Evolutionary conservation across 2,113 vertebrate species (phyloP), one percentile per base, ranked within the genome.

Genomic region (Callopanchax toddi): DNA sequence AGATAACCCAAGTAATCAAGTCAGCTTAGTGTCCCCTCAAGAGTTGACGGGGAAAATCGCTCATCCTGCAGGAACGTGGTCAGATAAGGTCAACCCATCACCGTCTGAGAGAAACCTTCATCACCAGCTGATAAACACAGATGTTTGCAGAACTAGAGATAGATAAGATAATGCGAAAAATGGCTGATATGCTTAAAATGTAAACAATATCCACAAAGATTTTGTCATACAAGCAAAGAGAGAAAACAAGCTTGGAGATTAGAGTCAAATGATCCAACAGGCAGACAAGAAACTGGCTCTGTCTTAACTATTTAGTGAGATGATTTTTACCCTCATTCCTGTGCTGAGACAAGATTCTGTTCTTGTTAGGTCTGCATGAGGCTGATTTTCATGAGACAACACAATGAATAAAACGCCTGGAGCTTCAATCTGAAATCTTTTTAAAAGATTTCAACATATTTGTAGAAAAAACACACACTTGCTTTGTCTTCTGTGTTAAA

Each of bases 151-250:
- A 29, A 67, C 75, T 80, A 73, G 52, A 59, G 8, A 44, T 37
- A 22, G 78, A 79, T 55, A 37, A 25, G 45, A 57, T 59, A 63
- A 74, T 62, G 43, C 42, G 0, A 51, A 29, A 67, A 69, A 77
- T 43, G 29, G 4, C 40, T 46, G 51, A 22, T 60, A 58, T 34
- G 29, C 22, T 42, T 55, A 34, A 22, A 72, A 81, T 68, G 60
- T 65, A 67, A 78, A 18, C 46, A 65, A 43, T 50, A 25, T 40
- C 48, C 36, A 49, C 7, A 29, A 21, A 60, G 3, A 11, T 8
- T 43, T 46, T 61, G 44, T 58, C 45, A 17, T 21, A 25, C 32
- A 54, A 59, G 42, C n/a, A 0, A 32, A 44, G 15, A 20, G 7
- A 25, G 25, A 18, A 71, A 71, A 81, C 29, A 46, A 39, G 20